These are phyloP conservation scores for Vidua macroura DNA, from an alignment of 2,113 vertebrate genomes.

Conservation along the genomic window DNA sequence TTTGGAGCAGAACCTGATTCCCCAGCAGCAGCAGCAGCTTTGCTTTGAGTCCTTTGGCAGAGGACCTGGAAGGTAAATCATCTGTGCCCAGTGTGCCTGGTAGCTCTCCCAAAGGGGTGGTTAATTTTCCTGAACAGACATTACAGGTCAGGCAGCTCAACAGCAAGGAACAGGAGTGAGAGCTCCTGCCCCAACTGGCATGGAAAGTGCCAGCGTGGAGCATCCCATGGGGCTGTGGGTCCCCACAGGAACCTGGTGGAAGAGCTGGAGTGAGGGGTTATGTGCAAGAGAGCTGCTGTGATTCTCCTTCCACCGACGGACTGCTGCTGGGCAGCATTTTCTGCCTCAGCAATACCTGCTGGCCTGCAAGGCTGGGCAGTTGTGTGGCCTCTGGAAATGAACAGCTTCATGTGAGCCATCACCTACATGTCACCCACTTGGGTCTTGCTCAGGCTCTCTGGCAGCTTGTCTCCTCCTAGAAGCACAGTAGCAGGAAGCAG, in stretches of 20 bases:
- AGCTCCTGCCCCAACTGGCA: background rate
- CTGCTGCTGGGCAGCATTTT: accelerated
- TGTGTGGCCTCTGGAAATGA: background rate
- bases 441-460: background rate
- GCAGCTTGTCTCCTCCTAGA: background rate
- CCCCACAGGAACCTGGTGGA: background rate
- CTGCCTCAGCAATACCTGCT: background rate
- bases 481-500: background rate
- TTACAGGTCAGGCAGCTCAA: background rate
- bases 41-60: background rate
- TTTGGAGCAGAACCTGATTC: background rate
- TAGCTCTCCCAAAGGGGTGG: background rate
- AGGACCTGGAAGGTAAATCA: background rate
- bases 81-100: background rate
- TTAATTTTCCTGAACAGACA: background rate
- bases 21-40: accelerated
- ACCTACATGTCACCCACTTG: accelerated
- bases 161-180: accelerated
- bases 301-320: accelerated
- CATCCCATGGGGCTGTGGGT: background rate
- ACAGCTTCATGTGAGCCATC: background rate
- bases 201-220: background rate
- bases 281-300: background rate
- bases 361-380: background rate
- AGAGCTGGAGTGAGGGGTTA: accelerated